These are phyloP conservation scores for Hedychridium roseum DNA, from an alignment of 2,888 invertebrate species.

Conservation along the genomic window DNA sequence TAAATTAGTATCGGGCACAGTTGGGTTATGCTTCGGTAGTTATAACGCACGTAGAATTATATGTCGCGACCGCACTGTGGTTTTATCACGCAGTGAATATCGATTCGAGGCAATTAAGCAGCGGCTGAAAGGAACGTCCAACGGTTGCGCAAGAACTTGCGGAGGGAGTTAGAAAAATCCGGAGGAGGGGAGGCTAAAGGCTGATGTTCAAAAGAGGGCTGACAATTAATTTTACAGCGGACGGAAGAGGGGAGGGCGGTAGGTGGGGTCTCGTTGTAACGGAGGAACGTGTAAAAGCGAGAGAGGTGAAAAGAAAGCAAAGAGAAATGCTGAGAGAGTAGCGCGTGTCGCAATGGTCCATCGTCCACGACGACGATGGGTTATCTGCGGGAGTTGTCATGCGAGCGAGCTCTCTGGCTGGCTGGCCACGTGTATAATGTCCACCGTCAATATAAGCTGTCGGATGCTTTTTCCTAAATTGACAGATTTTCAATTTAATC, in stretches of 20 bases:
- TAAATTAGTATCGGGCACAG: conserved; percentile 42
- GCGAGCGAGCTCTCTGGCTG: conserved; percentile 50
- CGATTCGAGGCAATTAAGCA: too few relatives aligned
- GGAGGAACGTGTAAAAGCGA: not conserved
- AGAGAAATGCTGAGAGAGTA: conserved; percentile 13
- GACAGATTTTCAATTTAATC: conserved; percentile 64
- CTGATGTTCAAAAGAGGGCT: conserved; percentile 41
- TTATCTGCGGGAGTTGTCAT: conserved; percentile 55
- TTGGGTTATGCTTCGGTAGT: too few relatives aligned
- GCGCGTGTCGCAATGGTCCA: too few relatives aligned
- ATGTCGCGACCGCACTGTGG: too few relatives aligned
- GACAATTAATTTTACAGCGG: conserved; percentile 47
- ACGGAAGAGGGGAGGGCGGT: conserved; percentile 25
- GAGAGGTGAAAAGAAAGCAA: not conserved
- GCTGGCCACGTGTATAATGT: conserved; percentile 55
- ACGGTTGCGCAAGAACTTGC: too few relatives aligned
- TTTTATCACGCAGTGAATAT: too few relatives aligned
- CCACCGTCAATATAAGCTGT: conserved; percentile 60
- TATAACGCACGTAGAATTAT: too few relatives aligned
- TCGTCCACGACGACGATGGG: conserved; percentile 38
- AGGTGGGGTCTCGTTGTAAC: not conserved
- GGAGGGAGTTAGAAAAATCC: too few relatives aligned
- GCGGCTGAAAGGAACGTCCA: too few relatives aligned
- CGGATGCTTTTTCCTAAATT: conserved; percentile 62
- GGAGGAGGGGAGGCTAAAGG: too few relatives aligned